Percentiles rank a stretch among this genome's conserved stretches.
These are phyloP conservation scores for Axis porcinus DNA, from an alignment of 2,113 vertebrate genomes.

Conservation along the genomic window DNA sequence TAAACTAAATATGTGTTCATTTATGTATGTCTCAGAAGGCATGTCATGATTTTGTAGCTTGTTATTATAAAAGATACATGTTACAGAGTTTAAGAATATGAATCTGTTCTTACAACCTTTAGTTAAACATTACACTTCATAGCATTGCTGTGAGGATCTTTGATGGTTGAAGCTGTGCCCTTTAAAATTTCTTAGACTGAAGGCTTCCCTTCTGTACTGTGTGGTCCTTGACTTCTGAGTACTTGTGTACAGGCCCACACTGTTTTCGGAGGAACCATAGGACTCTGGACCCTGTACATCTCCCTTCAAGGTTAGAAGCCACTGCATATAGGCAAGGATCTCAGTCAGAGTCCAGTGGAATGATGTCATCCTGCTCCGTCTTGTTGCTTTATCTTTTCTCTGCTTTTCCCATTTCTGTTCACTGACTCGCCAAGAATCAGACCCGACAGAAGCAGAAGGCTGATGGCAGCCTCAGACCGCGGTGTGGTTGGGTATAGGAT, in stretches of 20 bases:
- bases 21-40: not conserved
- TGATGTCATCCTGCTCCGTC: not conserved
- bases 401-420: not conserved
- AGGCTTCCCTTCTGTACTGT: not conserved
- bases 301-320: not conserved
- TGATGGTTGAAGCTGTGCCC: not conserved
- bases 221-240: not conserved
- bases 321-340: too few species aligned
- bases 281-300: not conserved
- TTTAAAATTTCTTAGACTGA: not conserved
- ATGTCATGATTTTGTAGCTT: not conserved
- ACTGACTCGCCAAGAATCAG: not conserved
- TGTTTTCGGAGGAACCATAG: not conserved
- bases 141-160: not conserved
- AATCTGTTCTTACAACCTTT: not conserved
- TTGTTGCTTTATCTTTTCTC: not conserved
- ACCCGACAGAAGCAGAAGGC: not conserved
- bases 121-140: not conserved
- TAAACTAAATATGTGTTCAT: not conserved
- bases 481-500: fast-evolving
- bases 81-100: not conserved
- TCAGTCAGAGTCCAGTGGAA: not conserved
- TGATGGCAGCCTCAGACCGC: not conserved
- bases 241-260: fast-evolving
- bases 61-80: not conserved